Evolutionary conservation across 1,140 invertebrate species (phyloP).

Genomic region (Hyposmocoma kahamanoa): DNA sequence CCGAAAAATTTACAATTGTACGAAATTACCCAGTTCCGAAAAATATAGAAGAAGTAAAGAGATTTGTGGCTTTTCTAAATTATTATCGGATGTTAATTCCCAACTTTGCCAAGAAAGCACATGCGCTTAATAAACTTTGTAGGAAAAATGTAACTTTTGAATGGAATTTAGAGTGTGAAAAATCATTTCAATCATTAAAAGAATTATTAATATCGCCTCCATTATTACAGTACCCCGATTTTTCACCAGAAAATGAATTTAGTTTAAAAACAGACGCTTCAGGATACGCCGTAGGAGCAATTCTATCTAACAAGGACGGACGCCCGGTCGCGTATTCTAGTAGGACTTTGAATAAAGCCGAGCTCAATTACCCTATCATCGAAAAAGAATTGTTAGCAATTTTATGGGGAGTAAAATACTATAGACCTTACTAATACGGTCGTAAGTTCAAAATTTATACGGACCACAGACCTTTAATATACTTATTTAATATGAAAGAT

Average conservation of each 20-base stretch:
- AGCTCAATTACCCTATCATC: conserved; percentile 46
- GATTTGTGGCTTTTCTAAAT: conserved; percentile 56
- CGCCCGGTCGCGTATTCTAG: conserved; percentile 40
- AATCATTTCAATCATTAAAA: background rate
- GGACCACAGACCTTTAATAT: conserved; percentile 51
- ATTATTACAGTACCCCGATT: conserved; percentile 20
- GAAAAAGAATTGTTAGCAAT: conserved; percentile 72
- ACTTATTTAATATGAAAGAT: conserved; percentile 38
- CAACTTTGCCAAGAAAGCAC: conserved; percentile 35
- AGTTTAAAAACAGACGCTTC: conserved; percentile 30
- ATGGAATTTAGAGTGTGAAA: background rate
- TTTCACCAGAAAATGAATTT: conserved; percentile 27
- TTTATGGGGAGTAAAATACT: conserved; percentile 58
- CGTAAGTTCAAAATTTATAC: conserved; percentile 41
- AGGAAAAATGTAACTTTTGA: background rate
- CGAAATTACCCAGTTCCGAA: conserved; percentile 45
- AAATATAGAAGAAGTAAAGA: conserved; percentile 42
- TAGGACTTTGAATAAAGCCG: conserved; percentile 39
- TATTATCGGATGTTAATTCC: conserved; percentile 61
- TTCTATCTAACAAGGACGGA: conserved; percentile 42
- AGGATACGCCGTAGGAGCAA: conserved; percentile 25
- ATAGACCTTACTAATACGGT: conserved; percentile 48
- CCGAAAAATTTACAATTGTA: conserved; percentile 46
- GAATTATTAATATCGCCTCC: background rate
- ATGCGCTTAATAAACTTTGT: conserved; percentile 5